A percentile compares a stretch with the other conserved stretches of the same genome.
These are phyloP conservation scores for Lasioglossum lativentre DNA, from an alignment of 2,888 invertebrate species.

Conservation along the genomic window DNA sequence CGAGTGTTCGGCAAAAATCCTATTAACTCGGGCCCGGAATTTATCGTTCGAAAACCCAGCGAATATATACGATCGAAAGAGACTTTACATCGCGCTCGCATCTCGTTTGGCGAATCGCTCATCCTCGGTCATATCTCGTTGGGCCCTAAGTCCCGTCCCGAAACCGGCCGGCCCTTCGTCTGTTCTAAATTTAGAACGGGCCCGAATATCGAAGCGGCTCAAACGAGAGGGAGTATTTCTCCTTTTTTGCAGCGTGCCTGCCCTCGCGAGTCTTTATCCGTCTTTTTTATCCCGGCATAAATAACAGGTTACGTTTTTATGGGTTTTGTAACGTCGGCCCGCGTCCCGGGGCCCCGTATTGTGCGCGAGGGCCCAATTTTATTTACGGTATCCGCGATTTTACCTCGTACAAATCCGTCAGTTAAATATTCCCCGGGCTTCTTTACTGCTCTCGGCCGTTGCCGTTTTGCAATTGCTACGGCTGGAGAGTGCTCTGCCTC, in stretches of 20 bases:
- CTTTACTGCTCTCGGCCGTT: neutral
- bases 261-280: constrained; percentile 38
- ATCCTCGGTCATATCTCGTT: constrained; percentile 28
- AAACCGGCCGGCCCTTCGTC: constrained; percentile 71
- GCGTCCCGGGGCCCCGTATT: constrained; percentile 44
- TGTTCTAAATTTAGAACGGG: constrained; percentile 73
- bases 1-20: neutral
- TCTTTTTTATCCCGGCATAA: constrained; percentile 62
- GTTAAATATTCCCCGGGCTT: neutral
- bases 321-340: constrained; percentile 65
- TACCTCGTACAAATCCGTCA: neutral
- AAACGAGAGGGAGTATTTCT: constrained; percentile 31
- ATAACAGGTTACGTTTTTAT: constrained; percentile 75
- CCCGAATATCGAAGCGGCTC: constrained; percentile 60
- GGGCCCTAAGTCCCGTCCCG: constrained; percentile 56
- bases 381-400: constrained; percentile 50
- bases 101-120: constrained; percentile 30
- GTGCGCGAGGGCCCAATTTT: constrained; percentile 34
- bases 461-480: neutral
- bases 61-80: constrained; percentile 23
- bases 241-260: constrained; percentile 36
- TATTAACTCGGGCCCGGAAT: neutral
- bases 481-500: neutral
- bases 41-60: neutral
- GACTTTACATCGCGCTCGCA: neutral